Evolutionary conservation across 92 coral and sea anemone species (phyloP), one percentile per base, ranked within the genome.

Genomic region (Nematostella vectensis): DNA sequence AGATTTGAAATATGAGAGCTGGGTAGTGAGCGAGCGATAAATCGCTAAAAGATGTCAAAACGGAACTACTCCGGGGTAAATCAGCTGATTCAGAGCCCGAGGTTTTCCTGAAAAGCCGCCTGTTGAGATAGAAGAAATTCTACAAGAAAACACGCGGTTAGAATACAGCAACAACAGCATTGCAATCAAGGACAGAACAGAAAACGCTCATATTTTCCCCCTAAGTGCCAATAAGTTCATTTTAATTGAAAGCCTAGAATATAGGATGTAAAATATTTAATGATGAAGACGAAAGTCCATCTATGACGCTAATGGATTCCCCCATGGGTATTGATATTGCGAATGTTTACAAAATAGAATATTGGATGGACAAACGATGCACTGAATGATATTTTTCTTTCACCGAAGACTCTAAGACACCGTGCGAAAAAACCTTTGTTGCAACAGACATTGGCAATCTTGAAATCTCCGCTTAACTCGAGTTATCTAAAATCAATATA

Each of bases 361-460:
- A 3, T 28, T 66, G 72, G 61, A 54, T 55, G 40, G 1, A 42
- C 11, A 55, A 25, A 17, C 2, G 63, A 66, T 66, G 53, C 72
- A 66, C 18, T 39, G 23, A 43, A 63, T 31, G 37, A n/a, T 45
- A 11, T 23, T 44, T 33, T 23, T 20, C 48, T 33, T 42, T 20
- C 29, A 58, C 1, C 28, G 27, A 26, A 39, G 29, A 24, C 19
- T 1, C 27, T 25, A 25, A 36, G 47, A 11, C 3, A 66, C 57
- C 72, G 72, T 66, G 72, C 43, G 72, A 66, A 66, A 17, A n/a
- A 28, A 9, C 4, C 10, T 10, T n/a, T 47, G 53, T 36, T 45
- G 29, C 31, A n/a, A 40, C 72, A 65, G 51, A 6, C 51, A 9
- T 45, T 45, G 17, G 4, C 51, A 10, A 45, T 45, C 51, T 9